Conservation (phyloP, 2,113 vertebrate genomes). For the Eptesicus fuscus region DNA sequence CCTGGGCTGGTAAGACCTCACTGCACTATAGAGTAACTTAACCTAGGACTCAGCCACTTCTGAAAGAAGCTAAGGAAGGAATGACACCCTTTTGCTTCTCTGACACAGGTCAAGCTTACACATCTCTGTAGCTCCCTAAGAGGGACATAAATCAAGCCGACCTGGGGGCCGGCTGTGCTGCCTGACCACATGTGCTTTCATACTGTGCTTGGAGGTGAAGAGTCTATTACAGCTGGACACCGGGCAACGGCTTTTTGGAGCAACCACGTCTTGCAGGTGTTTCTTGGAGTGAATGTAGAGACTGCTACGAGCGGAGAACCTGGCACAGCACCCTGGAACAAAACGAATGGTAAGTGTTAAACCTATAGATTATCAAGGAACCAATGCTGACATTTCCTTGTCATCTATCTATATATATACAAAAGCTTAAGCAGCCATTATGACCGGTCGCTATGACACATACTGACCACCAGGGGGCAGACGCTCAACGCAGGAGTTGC, state of each 20-base stretch:
- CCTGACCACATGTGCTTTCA: slow-evolving; percentile 94
- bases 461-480: no score
- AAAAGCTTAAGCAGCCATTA: no score
- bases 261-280: slow-evolving; percentile 91
- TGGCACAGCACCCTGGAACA: slow-evolving; percentile 92
- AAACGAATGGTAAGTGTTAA: background rate
- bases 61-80: background rate
- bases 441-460: no score
- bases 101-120: background rate
- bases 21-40: background rate
- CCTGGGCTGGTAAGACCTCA: background rate
- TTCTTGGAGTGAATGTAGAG: slow-evolving; percentile 99
- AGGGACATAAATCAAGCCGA: slow-evolving; percentile 51
- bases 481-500: no score
- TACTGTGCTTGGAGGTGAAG: slow-evolving; percentile 95
- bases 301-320: slow-evolving; percentile 97
- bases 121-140: background rate
- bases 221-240: slow-evolving; percentile 91
- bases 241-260: slow-evolving; percentile 91
- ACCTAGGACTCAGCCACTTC: background rate
- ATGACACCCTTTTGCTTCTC: background rate
- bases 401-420: no score
- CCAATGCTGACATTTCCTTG: background rate
- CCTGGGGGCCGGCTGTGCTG: slow-evolving; percentile 93
- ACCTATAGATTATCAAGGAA: background rate